Evolutionary conservation across 1,140 invertebrate genomes (phyloP), one percentile per base, ranked within the genome.

Genomic region (Lepidotrigona ventralis): DNA sequence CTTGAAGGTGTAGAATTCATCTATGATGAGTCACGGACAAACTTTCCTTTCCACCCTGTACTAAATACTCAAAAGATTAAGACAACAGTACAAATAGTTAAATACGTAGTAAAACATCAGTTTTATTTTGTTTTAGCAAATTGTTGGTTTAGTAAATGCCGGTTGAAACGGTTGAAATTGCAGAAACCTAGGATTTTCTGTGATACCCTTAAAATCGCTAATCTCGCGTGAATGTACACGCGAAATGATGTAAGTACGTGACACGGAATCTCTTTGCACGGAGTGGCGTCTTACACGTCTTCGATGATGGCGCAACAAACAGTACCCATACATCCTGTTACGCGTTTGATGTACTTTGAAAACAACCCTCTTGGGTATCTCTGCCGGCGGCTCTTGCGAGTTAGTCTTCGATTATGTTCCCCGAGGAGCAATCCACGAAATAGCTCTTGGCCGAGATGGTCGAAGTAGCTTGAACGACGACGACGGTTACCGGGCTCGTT

Each of bases 311-410:
- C 58, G 68, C 14, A 21, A 69, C 39, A 51, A 70, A 1, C 56
- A 73, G 74, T 63, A 56, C 56, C 53, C 56, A 46, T 8, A 53
- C 72, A 64, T 84, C 73, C 58, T 26, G 64, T 83, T 79, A 87
- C 63, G 58, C 69, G 86, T 78, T 79, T 70, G 39, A 79, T 87
- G 83, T 73, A 87, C 82, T 87, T 84, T 78, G 82, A 85, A 87
- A 88, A 88, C 86, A 88, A 88, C 33, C 33, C 82, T 46, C 53
- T 71, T 51, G 58, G 39, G 82, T 78, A 85, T 85, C 74, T 75
- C 79, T 46, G 56, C 63, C 21, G 68, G 29, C 56, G 76, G 76
- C 53, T 69, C 39, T 53, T 33, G 12, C 69, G 58, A 79, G 75
- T 81, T 82, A 79, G 77, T 72, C 73, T 87, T 75, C 71, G 83